phyloP scores from a whole-genome alignment of 2,113 vertebrate genomes.

The Sterrhoptilus dennistouni region DNA sequence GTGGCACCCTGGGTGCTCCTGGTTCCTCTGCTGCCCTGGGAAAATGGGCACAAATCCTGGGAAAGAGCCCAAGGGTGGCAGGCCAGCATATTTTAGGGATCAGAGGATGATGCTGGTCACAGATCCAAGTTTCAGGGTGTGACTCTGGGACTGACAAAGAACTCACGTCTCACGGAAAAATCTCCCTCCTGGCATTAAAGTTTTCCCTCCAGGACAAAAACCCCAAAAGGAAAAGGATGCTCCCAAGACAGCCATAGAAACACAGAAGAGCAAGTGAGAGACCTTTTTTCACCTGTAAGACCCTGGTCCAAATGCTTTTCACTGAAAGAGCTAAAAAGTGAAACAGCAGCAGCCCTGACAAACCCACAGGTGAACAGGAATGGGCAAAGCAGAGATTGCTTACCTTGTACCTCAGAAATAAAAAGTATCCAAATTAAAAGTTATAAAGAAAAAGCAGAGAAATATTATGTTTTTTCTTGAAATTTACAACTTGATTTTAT shows the following conservation, averaged over 20 bases:
- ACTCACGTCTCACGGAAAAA: neutral
- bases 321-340: neutral
- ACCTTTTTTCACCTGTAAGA: neutral
- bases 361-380: neutral
- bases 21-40: neutral
- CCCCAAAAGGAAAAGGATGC: neutral
- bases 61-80: neutral
- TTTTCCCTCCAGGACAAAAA: neutral
- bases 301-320: neutral
- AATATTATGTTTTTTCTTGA: neutral
- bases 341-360: neutral
- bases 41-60: neutral
- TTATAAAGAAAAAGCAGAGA: neutral
- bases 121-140: neutral
- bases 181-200: neutral
- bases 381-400: neutral
- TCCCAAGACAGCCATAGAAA: neutral
- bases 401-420: neutral
- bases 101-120: neutral
- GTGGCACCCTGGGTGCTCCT: neutral
- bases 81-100: neutral
- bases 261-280: neutral
- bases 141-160: neutral
- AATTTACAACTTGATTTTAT: neutral
- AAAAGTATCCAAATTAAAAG: neutral